These are phyloP conservation scores for Myanophis thanlyinensis DNA, from an alignment of 2,113 vertebrate species.

Conservation along the genomic window DNA sequence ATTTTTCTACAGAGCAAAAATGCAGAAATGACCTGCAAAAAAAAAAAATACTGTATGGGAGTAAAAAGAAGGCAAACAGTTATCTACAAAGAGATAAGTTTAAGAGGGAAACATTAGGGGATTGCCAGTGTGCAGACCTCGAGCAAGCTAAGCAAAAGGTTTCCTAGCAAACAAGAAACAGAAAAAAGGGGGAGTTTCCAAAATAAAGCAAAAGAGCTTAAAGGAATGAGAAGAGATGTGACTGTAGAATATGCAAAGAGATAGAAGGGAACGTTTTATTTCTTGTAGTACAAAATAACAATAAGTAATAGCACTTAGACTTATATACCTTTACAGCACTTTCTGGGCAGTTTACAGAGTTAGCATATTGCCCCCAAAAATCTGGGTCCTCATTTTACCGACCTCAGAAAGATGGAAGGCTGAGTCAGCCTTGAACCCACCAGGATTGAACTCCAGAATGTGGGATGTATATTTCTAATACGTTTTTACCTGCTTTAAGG, in stretches of 20 bases:
- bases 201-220: background rate
- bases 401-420: too few species aligned
- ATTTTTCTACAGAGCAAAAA: background rate
- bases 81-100: background rate
- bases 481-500: background rate
- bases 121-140: background rate
- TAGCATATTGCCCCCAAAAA: too few species aligned
- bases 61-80: background rate
- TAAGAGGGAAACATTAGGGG: background rate
- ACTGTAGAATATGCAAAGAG: background rate
- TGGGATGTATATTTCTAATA: background rate
- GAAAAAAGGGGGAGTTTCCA: background rate
- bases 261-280: background rate
- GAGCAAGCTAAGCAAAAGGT: background rate
- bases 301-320: background rate
- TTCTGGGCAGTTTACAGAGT: too few species aligned
- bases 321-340: too few species aligned
- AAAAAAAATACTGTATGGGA: background rate
- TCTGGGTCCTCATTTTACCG: too few species aligned
- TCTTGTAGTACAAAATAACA: background rate
- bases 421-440: too few species aligned
- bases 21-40: background rate
- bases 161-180: background rate
- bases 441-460: too few species aligned
- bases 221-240: background rate